A percentile compares a stretch with the other conserved stretches of the same genome.
Evolutionary conservation across 1,140 invertebrate genomes (phyloP).

Genomic region (Aphis craccivora): DNA sequence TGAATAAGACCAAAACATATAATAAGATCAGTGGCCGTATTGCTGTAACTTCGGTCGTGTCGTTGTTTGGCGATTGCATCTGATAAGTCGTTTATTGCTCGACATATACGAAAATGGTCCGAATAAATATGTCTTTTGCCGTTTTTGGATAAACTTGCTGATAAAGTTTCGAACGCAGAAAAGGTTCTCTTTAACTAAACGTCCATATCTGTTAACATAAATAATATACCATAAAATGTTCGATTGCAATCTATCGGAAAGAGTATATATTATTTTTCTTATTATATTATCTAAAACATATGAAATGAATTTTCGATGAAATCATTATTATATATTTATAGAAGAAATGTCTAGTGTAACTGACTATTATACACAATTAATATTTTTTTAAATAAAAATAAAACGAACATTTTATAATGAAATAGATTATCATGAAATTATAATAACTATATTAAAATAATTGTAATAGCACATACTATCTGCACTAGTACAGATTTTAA

Average conservation of each 20-base stretch:
- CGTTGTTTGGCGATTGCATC: conserved; percentile 6
- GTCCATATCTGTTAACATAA: conserved; percentile 39
- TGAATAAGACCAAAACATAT: background rate
- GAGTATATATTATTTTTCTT: background rate
- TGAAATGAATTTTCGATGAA: background rate
- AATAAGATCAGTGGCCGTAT: conserved; percentile 10
- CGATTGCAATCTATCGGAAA: background rate
- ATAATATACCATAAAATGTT: conserved; percentile 34
- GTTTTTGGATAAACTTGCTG: background rate
- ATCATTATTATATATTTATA: background rate
- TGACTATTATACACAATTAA: background rate
- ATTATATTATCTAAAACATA: background rate
- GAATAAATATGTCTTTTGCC: conserved; percentile 25
- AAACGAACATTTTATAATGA: background rate
- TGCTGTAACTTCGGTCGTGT: conserved; percentile 34
- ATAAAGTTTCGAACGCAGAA: conserved; percentile 5
- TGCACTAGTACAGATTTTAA: background rate
- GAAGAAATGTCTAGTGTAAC: background rate
- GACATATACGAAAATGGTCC: background rate
- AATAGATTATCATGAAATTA: background rate
- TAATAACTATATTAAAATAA: background rate
- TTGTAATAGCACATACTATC: background rate
- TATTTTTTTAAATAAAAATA: background rate
- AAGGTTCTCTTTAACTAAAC: background rate
- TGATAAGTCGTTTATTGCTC: conserved; percentile 44